A percentile compares a stretch with the other conserved stretches of the same genome.
Conservation (phyloP, 2,797 vertebrate genomes). For the Eulemur mongoz region DNA sequence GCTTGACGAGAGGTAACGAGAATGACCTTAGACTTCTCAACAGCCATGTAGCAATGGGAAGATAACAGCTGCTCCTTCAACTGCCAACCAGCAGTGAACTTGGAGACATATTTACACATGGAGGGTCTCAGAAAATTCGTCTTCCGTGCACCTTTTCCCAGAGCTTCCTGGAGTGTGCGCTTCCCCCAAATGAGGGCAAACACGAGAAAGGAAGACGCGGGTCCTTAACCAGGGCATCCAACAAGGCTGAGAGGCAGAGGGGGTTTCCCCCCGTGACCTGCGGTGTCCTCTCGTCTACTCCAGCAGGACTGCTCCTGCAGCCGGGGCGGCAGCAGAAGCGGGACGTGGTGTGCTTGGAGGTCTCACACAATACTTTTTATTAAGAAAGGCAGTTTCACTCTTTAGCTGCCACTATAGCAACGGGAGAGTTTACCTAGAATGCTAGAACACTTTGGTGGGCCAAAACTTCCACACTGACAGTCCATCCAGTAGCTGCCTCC, state of each 20-base stretch:
- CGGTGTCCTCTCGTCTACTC: not conserved
- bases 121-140: not conserved
- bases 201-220: not conserved
- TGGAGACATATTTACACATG: too few relatives aligned
- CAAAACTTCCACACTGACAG: not conserved
- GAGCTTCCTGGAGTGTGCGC: not conserved
- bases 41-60: too few relatives aligned
- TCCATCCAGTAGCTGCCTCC: not conserved
- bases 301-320: not conserved
- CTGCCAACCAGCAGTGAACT: not conserved
- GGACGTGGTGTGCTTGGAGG: not conserved
- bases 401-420: not conserved
- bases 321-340: not conserved
- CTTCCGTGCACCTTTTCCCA: not conserved
- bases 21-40: not conserved
- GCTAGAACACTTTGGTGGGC: not conserved
- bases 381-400: not conserved
- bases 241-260: not conserved
- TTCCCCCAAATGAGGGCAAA: not conserved
- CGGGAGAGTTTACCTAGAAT: not conserved
- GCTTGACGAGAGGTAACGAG: not conserved
- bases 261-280: not conserved
- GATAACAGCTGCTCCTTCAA: not conserved
- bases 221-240: not conserved
- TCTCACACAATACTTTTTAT: not conserved